Evolutionary conservation across 2,113 vertebrate genomes (phyloP), one percentile per base, ranked within the genome.

Genomic region (Laticauda colubrina): DNA sequence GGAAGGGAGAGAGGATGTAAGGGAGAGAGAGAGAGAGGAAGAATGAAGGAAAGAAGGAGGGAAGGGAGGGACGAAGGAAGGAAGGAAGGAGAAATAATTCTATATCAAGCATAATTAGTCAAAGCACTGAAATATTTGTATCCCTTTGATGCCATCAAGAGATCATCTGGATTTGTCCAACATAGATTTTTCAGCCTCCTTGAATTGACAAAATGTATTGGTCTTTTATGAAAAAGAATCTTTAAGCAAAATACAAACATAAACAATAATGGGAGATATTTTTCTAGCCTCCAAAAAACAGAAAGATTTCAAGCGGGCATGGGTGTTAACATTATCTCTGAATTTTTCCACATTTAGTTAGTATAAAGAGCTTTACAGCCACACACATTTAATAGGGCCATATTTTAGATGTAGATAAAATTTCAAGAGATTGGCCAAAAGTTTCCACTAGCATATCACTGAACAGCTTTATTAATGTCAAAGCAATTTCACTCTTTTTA

Each of bases 391-490:
- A 90, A 69, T 29, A 7, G 34, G 61, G 34, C n/a, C 20, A 54
- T 81, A 81, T 90, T 90, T 54, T 81, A 90, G 61, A n/a, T 23
- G n/a, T 6, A 81, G 61, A 53, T 54, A 81, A 81, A 81, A 81
- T 81, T 81, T 81, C 75, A 43, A 81, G 64, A 34, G 34, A 39
- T 55, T 81, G 59, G 61, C 8, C 48, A 18, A 45, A 69, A 69
- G 24, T 24, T 88, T 43, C 39, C 57, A 20, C 48, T 29, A 54
- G 24, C n/a, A 14, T 34, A 90, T 69, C n/a, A 88, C n/a, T 10
- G 87, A 39, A 55, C 34, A 88, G 48, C 86, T 92, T 53, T 43
- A 88, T 55, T 87, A 87, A 92, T 64, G 85, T 92, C 85, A 92
- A 43, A 54, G 59, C 20, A 54, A 39, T 75, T 92, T 43, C 10